phyloP scores from a whole-genome alignment of 2,888 invertebrate species.

The Hypomecis punctinalis region DNA sequence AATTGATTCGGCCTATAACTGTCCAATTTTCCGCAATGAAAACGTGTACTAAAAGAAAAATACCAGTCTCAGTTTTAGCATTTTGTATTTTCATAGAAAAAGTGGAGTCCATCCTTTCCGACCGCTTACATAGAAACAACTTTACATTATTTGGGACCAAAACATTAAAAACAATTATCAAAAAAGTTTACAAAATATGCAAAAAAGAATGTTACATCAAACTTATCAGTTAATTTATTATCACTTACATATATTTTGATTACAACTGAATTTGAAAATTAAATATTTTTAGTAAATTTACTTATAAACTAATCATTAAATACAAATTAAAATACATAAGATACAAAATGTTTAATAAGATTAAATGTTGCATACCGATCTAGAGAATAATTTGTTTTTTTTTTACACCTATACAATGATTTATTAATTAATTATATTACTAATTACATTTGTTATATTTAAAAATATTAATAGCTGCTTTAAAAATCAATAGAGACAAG shows the following conservation, averaged over 20 bases:
- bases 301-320: background rate
- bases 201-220: background rate
- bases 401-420: slow-evolving; percentile 46
- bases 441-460: slow-evolving; percentile 28
- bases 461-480: slow-evolving; percentile 20
- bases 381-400: slow-evolving; percentile 15
- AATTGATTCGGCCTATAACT: too few species aligned
- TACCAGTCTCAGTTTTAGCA: too few species aligned
- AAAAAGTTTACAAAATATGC: background rate
- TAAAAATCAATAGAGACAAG: slow-evolving; percentile 13
- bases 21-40: too few species aligned
- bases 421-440: slow-evolving; percentile 40
- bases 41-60: too few species aligned
- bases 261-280: background rate
- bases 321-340: slow-evolving; percentile 9
- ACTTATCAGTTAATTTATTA: background rate
- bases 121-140: too few species aligned
- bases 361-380: slow-evolving; percentile 4
- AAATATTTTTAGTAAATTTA: background rate
- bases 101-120: too few species aligned
- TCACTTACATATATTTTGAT: slow-evolving; percentile 7
- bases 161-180: too few species aligned
- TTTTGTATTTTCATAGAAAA: too few species aligned
- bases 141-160: too few species aligned
- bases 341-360: slow-evolving; percentile 1